Conservation (phyloP, 1,140 invertebrate genomes). For the Nylanderia fulva region DNA sequence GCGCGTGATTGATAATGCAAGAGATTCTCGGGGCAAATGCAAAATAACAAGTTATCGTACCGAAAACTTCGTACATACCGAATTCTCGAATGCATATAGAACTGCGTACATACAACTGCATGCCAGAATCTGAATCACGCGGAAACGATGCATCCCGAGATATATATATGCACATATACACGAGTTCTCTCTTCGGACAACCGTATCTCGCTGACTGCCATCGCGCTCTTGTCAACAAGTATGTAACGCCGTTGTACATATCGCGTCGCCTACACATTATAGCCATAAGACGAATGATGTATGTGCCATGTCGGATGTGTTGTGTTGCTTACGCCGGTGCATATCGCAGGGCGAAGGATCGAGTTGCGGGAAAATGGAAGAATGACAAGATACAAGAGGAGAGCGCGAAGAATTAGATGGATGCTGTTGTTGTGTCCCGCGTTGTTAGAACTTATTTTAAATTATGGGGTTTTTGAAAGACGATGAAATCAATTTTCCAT, state of each 20-base stretch:
- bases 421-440: neutral
- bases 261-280: neutral
- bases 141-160: conserved; percentile 29
- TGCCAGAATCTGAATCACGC: conserved; percentile 58
- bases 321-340: neutral
- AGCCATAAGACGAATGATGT: neutral
- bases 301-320: neutral
- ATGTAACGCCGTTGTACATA: conserved; percentile 29
- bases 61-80: neutral
- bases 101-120: too few species aligned
- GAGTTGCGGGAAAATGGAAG: conserved; percentile 2
- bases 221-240: conserved; percentile 44
- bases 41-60: conserved; percentile 6
- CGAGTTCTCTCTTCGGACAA: conserved; percentile 11
- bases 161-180: neutral
- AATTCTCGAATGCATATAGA: too few species aligned
- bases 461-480: too few species aligned
- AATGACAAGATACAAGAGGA: neutral
- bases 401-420: neutral
- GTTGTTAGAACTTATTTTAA: too few species aligned
- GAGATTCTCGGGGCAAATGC: too few species aligned
- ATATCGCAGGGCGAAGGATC: neutral
- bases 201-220: conserved; percentile 9
- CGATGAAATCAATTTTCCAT: neutral
- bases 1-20: neutral